Base-by-base conservation (phyloP, 2,113 vertebrate genomes). In the Piprites chloris region DNA sequence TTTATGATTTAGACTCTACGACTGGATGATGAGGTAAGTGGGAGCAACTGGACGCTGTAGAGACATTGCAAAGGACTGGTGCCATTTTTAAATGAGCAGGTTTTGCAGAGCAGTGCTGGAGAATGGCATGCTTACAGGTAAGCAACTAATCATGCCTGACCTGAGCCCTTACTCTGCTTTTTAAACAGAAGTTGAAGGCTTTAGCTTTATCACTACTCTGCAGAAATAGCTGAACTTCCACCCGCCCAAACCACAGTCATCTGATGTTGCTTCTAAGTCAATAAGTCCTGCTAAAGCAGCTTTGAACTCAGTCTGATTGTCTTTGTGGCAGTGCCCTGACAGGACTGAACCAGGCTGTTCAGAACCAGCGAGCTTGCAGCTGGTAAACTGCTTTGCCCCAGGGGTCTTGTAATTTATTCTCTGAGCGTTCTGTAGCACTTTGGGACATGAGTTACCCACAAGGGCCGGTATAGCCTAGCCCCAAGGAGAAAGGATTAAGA, bases 171-270 rank as follows among this genome's bases (percentile, higher is more conserved):
- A 5, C 6, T 9, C 53, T 73, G 18, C 35, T 72, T 65, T 79
- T 5, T 2, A 74, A 77, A 20, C 2, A 33, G 33, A 27, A 39
- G 3, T 5, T 42, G 42, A 47, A 92, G 65, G 32, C 39, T 55
- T 80, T 41, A n/a, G 23, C 27, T 85, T 1, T 5, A 9, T 59
- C 13, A 58, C 15, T 49, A 44, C 22, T 2, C 16, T 53, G 32
- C 56, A 79, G 58, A 59, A 82, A 21, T 2, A 56, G 58, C 14
- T 52, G 47, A 59, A 9, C 10, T 53, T 18, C 2, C 2, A 23
- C 8, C 3, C 3, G 32, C 26, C 56, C 0, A 0, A 42, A 39
- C 26, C 9, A 2, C 7, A 0, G 35, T 42, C 11, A 7, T 27
- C 32, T 69, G 3, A 42, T 13, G 24, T 39, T 82, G 16, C 79